These are phyloP conservation scores for Schizothorax lantsangensis DNA, from an alignment of 2,797 vertebrate genomes.

Conservation along the genomic window DNA sequence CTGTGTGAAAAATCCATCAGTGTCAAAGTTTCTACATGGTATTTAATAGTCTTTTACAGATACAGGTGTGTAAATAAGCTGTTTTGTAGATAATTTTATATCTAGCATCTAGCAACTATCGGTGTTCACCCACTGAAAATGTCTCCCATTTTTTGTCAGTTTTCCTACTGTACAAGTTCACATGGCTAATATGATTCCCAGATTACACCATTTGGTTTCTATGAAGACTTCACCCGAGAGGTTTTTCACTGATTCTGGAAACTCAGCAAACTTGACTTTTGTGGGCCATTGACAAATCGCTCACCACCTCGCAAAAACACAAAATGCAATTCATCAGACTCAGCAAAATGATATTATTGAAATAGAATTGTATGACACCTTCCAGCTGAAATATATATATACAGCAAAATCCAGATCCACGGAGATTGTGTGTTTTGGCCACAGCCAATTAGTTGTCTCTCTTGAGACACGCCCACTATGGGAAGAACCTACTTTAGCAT, in stretches of 20 bases:
- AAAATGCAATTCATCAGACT: slow-evolving; percentile 25
- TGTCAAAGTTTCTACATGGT: not conserved
- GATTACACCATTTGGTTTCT: slow-evolving; percentile 31
- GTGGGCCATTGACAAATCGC: slow-evolving; percentile 12
- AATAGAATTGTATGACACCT: slow-evolving; percentile 10
- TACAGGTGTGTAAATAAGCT: not conserved
- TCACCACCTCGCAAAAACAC: not conserved
- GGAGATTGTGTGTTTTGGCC: slow-evolving; percentile 25
- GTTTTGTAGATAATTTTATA: not conserved
- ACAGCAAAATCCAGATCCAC: slow-evolving; percentile 17
- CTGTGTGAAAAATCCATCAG: not conserved
- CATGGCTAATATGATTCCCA: not conserved
- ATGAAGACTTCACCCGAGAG: not conserved
- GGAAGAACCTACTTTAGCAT: slow-evolving; percentile 22
- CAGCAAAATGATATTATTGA: slow-evolving; percentile 42
- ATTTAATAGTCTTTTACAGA: not conserved
- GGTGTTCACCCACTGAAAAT: not conserved
- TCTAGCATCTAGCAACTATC: not conserved
- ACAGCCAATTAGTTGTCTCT: slow-evolving; percentile 40
- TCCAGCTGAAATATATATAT: slow-evolving; percentile 31
- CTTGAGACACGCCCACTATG: slow-evolving; percentile 40
- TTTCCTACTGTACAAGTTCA: slow-evolving; percentile 13
- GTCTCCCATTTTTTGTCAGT: not conserved
- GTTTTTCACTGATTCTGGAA: not conserved
- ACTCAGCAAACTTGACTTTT: not conserved